Evolutionary conservation across 2,113 vertebrate species (phyloP), one percentile per base, ranked within the genome.

Genomic region (Stegastes partitus): DNA sequence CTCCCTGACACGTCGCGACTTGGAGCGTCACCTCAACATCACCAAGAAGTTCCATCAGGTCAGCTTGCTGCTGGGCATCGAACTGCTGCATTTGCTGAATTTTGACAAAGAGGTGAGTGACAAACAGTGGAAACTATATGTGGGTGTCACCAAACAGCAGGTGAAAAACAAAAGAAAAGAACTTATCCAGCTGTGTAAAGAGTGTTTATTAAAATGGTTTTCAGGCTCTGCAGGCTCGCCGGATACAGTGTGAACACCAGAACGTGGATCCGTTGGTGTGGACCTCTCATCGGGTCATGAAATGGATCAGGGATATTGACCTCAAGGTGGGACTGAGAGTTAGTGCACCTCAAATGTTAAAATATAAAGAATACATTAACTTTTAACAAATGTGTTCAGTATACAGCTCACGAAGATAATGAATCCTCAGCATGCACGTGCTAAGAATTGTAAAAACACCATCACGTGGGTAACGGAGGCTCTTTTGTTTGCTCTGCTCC

Each of bases 1-100:
- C 88, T 96, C 96, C 0, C 92, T 97, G 69, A 95, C 95, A 9
- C 94, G 94, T 11, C 87, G 94, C 0, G 96, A 97, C 82, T 93
- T 97, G 21, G 96, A 97, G 63, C 95, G 95, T 50, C 93, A 95
- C 78, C 90, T 97, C 59, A 95, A 94, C 0, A 91, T 97, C 87
- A 94, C 93, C 68, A 96, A 96, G 90, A 97, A 96, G 91, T 94
- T 95, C 81, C 96, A 97, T 84, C 96, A 96, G 92, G 91, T 93
- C 94, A 96, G 96, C 92, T 87, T 97, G 81, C 91, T 97, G 70
- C 92, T 97, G 87, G 96, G 94, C 37, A 96, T 97, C n/a, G 95
- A 96, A 84, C 94, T 97, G 69, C 93, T 97, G 28, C 95, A 95
- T 77, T 85, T 88, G 51, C 95, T 96, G 68, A 90, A 82, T 87